Evolutionary conservation across 2,888 invertebrate species (phyloP), one percentile per base, ranked within the genome.

Genomic region (Amiota minor): DNA sequence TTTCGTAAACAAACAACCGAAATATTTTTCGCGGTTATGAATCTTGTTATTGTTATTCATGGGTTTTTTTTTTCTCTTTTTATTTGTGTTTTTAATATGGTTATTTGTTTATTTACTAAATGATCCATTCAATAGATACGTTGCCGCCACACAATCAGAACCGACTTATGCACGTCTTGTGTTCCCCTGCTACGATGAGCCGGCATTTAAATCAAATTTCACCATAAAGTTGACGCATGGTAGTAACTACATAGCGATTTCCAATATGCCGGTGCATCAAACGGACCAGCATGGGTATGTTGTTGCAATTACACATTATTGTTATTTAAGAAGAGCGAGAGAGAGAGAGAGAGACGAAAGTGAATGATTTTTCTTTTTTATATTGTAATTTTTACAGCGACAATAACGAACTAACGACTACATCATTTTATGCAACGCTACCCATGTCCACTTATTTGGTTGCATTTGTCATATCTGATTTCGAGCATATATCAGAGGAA

Each of bases 141-240:
- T 94, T 9, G 92, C 92, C 1, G 91, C 93, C 0, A 94, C 94
- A 0, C 94, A 94, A 77, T 92, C 95, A 71, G 93, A 94, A 84
- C 92, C 94, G 0, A 92, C 92, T 0, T 91, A 91, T 75, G 93
- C 94, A 0, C 92, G 94, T 0, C 90, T 91, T 14, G 94, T 93
- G 0, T 94, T 95, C 86, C 95, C 95, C 0, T 95, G 95, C 83
- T 95, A 93, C 83, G 96, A 96, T 84, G 95, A 95, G 83, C 95
- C 95, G 0, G 90, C 90, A 0, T 87, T 92, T 50, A 95, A 95
- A 82, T 93, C 95, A 0, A 89, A 89, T n/a, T 95, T 94, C 83
- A 90, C 91, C 49, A 91, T 95, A 14, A 91, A 90, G 2, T 91
- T 95, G 71, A 92, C 91, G 46, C 92, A 94, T 62, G 91, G 91